These are phyloP conservation scores for Hylomyscus alleni DNA, from an alignment of 2,797 vertebrate genomes.

Conservation along the genomic window DNA sequence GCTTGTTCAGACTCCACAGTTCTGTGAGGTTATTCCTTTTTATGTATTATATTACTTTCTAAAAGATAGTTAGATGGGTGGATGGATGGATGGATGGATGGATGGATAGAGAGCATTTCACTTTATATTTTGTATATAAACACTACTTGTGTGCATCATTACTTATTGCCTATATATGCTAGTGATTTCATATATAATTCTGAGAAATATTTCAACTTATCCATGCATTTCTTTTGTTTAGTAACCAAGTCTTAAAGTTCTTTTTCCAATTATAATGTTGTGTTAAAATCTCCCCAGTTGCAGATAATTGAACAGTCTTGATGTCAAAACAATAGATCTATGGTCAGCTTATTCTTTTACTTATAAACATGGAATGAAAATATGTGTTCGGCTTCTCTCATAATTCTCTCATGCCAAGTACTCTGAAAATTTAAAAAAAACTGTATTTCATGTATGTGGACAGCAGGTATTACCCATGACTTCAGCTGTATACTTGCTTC, in stretches of 20 bases:
- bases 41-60: neutral
- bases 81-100: neutral
- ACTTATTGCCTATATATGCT: neutral
- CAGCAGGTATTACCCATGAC: neutral
- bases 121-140: neutral
- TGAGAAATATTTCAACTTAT: neutral
- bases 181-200: neutral
- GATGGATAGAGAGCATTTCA: neutral
- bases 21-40: neutral
- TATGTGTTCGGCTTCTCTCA: neutral
- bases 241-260: neutral
- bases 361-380: constrained; percentile 1
- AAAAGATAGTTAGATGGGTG: neutral
- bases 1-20: neutral
- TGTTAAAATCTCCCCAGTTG: neutral
- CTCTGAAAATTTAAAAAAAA: neutral
- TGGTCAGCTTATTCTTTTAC: constrained; percentile 11
- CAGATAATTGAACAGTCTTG: constrained; percentile 43
- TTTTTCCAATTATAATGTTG: neutral
- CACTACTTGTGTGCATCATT: neutral
- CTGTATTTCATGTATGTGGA: neutral
- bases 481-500: neutral
- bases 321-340: constrained; percentile 49
- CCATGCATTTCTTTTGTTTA: constrained; percentile 41
- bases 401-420: neutral